phyloP scores from a whole-genome alignment of 1,140 invertebrate species.

The Pogonognathellus flavescens region DNA sequence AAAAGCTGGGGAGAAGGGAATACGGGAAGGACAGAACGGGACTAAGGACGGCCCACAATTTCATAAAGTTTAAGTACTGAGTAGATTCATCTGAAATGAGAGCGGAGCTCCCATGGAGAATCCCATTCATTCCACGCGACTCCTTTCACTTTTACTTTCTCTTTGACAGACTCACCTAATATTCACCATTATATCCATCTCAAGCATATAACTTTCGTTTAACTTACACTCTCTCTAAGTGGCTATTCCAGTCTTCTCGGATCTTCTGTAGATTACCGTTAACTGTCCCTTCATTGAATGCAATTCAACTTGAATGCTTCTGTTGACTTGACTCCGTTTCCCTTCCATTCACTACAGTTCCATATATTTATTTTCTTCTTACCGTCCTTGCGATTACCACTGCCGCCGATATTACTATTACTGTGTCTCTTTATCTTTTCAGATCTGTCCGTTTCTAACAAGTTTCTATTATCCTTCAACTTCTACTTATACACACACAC shows the following conservation, averaged over 20 bases:
- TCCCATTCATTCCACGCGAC: slow-evolving; percentile 4
- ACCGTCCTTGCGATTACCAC: not conserved
- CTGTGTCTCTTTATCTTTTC: too few species aligned
- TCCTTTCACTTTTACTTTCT: slow-evolving; percentile 30
- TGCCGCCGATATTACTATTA: not conserved
- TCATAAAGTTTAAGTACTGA: slow-evolving; percentile 40
- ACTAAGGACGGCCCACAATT: slow-evolving; percentile 9
- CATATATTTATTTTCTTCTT: not conserved
- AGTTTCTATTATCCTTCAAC: too few species aligned
- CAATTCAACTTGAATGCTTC: not conserved
- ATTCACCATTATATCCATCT: not conserved
- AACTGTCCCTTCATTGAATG: not conserved
- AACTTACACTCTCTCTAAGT: slow-evolving; percentile 4
- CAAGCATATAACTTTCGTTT: not conserved
- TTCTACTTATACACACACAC: too few species aligned
- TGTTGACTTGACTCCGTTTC: slow-evolving; percentile 1
- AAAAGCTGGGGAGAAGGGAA: not conserved
- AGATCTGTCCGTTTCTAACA: too few species aligned
- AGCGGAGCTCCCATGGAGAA: not conserved
- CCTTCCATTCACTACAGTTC: slow-evolving; percentile 7
- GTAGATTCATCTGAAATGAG: slow-evolving; percentile 45
- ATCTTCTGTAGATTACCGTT: slow-evolving; percentile 21
- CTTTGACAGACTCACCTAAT: slow-evolving; percentile 30
- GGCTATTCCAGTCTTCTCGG: slow-evolving; percentile 10
- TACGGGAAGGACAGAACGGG: not conserved